These are phyloP conservation scores for Pseudomyrmex cubaensis DNA, from an alignment of 1,140 invertebrate genomes.

Conservation along the genomic window DNA sequence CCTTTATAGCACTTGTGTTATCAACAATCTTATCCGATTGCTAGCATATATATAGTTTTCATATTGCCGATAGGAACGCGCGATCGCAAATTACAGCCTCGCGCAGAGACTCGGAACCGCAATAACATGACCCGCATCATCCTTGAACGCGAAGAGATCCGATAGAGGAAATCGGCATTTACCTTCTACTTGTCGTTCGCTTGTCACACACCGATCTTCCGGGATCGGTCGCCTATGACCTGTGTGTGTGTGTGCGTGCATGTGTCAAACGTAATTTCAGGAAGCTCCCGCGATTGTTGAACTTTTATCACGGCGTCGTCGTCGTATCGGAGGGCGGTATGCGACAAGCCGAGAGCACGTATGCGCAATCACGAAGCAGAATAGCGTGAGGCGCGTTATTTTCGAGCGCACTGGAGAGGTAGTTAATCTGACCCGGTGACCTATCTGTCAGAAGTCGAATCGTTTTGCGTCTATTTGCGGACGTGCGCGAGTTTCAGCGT, in stretches of 20 bases:
- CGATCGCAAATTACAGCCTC: too few relatives aligned
- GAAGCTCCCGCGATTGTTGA: conserved; percentile 3
- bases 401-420: conserved; percentile 66
- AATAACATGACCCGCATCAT: too few relatives aligned
- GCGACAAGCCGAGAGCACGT: neutral
- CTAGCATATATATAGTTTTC: too few relatives aligned
- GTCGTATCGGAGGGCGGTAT: neutral
- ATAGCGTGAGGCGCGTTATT: conserved; percentile 64
- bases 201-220: neutral
- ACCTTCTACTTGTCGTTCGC: too few relatives aligned
- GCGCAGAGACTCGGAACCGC: too few relatives aligned
- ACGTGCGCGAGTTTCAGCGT: conserved; percentile 34
- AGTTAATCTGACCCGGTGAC: conserved; percentile 74
- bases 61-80: too few relatives aligned
- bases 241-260: neutral
- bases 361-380: conserved; percentile 26
- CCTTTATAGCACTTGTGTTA: too few relatives aligned
- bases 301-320: conserved; percentile 14
- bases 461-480: conserved; percentile 71
- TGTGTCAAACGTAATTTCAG: neutral
- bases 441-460: conserved; percentile 73
- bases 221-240: neutral
- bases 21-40: too few relatives aligned
- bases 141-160: too few relatives aligned
- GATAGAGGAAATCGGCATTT: too few relatives aligned